Evolutionary conservation across 2,888 invertebrate genomes (phyloP).

Genomic region (Cerastis rubricosa): DNA sequence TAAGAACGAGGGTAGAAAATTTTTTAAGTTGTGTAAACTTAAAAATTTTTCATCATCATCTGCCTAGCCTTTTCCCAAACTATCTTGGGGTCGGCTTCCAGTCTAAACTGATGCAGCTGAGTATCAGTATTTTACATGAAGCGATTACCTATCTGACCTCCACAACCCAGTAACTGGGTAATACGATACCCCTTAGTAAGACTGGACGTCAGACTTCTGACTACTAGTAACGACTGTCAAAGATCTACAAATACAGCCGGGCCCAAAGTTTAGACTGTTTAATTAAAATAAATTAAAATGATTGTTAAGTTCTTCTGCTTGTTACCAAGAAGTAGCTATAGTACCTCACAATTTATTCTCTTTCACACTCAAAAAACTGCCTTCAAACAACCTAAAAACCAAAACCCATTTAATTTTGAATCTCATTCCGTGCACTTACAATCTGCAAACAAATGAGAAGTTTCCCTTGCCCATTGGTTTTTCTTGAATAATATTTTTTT

Average conservation of each 20-base stretch:
- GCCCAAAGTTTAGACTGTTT: background rate
- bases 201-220: too few relatives aligned
- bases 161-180: too few relatives aligned
- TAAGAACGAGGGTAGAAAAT: background rate
- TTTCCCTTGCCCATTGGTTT: constrained; percentile 53
- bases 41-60: too few relatives aligned
- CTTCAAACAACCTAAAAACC: background rate
- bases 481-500: constrained; percentile 70
- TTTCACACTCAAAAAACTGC: background rate
- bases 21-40: too few relatives aligned
- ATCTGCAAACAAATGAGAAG: constrained; percentile 43
- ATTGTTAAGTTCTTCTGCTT: background rate
- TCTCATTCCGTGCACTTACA: constrained; percentile 22
- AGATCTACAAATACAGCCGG: too few relatives aligned
- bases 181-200: too few relatives aligned
- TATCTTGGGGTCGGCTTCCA: too few relatives aligned
- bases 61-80: too few relatives aligned
- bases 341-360: background rate
- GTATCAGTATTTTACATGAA: too few relatives aligned
- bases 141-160: too few relatives aligned
- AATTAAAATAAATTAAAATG: background rate
- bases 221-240: too few relatives aligned
- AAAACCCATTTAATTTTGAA: constrained; percentile 17
- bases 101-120: too few relatives aligned
- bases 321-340: background rate